Evolutionary conservation across 2,113 vertebrate species (phyloP).

Genomic region (Oryzias celebensis): DNA sequence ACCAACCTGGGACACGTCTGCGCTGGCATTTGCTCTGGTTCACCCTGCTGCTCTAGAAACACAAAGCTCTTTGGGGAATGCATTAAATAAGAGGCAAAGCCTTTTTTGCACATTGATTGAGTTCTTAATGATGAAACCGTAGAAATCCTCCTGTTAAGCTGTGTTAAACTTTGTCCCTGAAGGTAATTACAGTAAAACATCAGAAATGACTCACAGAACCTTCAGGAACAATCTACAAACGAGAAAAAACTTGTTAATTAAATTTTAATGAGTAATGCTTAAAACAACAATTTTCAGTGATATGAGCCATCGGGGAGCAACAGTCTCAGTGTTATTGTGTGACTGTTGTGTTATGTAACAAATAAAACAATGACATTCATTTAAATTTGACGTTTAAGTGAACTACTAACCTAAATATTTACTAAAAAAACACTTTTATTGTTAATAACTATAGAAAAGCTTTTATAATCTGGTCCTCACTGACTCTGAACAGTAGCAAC

Average conservation of each 20-base stretch:
- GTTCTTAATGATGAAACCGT: neutral
- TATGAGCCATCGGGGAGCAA: too few relatives aligned
- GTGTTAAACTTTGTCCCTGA: constrained; percentile 1
- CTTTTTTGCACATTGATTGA: neutral
- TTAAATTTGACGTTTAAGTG: too few relatives aligned
- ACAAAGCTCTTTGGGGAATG: constrained; percentile 1
- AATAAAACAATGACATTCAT: too few relatives aligned
- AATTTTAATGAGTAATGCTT: constrained; percentile 3
- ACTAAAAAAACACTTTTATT: too few relatives aligned
- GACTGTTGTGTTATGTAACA: too few relatives aligned
- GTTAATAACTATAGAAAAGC: too few relatives aligned
- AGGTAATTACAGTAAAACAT: constrained; percentile 1
- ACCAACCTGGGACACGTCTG: constrained; percentile 21
- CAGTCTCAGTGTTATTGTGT: too few relatives aligned
- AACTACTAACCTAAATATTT: too few relatives aligned
- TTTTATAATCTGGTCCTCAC: too few relatives aligned
- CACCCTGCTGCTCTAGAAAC: constrained; percentile 30
- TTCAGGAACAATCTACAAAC: constrained; percentile 6
- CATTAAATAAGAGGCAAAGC: constrained; percentile 4
- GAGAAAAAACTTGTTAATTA: constrained; percentile 7
- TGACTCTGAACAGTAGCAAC: too few relatives aligned
- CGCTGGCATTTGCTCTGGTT: constrained; percentile 37
- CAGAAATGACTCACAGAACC: neutral
- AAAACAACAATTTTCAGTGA: constrained; percentile 11
- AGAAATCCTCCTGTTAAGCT: neutral